Evolutionary conservation across 1,140 invertebrate species (phyloP), one percentile per base, ranked within the genome.

Genomic region (Drosophila athabasca): DNA sequence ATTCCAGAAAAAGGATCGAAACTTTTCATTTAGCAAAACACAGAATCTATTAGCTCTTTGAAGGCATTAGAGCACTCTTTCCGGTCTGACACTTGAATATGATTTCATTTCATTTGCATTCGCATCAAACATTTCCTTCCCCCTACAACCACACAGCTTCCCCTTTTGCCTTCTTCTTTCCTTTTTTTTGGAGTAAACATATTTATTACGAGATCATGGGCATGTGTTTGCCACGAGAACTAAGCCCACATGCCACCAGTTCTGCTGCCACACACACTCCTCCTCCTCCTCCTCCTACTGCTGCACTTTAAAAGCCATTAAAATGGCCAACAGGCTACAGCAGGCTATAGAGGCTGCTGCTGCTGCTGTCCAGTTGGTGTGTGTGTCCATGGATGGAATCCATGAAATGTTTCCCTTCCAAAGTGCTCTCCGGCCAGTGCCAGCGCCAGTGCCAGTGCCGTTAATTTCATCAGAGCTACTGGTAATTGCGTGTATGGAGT

Each of bases 381-480:
- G 17, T 19, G 0, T 19, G 17, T 19, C 17, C 17, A 19, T 19
- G 17, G 17, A 22, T 29, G 61, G 61, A 35, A 9, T 29, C 45
- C 65, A 9, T 29, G 35, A 45, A 68, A 65, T 65, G 46, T 44
- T 46, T 50, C 52, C 48, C 52, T 46, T 57, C 50, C 35, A 46
- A 44, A 58, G 60, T 22, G 52, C 53, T 35, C 48, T 29, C 48
- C 11, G n/a, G 9, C 48, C 5, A 8, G 26, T 24, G 24, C 0
- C 24, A 5, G 24, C 5, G 24, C 5, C 24, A 5, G 24, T 26
- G 24, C 26, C 48, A 57, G 62, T 73, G 69, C 84, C 69, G 76
- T 90, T 89, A 89, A 89, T 89, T 89, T 89, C 80, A 89, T 89
- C 84, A 89, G 75, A 72, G 85, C 84, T 89, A 84, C 84, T 89